Evolutionary conservation across 92 coral and sea anemone genomes (phyloP), one percentile per base, ranked within the genome.

Genomic region (Actinostola sp.): DNA sequence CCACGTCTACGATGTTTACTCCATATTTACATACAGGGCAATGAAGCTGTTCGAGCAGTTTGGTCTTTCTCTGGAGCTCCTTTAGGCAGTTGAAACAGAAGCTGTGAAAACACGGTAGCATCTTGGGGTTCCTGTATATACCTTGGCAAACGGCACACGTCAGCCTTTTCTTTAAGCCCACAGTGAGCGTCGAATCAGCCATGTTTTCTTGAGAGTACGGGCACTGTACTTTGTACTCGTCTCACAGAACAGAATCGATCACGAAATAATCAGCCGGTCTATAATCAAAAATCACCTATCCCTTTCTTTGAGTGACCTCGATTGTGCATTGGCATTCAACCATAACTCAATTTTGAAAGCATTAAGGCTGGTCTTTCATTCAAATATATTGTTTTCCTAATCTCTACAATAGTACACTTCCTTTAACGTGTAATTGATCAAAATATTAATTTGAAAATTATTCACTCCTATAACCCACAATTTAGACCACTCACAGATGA

Each of bases 71-170:
- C 46, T 67, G 84, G 0, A 86, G 78, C 67, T 82, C 71, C 30
- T 73, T 80, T 11, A 90, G 79, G 71, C 96, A 90, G n/a, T 66
- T 67, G 54, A 78, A 69, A 54, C 96, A 90, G 55, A 86, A 79
- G 24, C 86, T 72, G 50, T 90, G 96, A 25, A 90, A 71, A 32
- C 96, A 90, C 43, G 84, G 96, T 36, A 90, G 67, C 10, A 49
- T 82, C 39, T 83, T 90, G 51, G 96, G 96, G 28, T 83, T 83
- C 60, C 66, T 79, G 53, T 88, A 80, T 20, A 76, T 53, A 27
- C 88, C 82, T 35, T 86, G 58, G 53, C 96, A 90, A 32, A 75
- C 42, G 48, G 74, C 59, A 34, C 96, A 90, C 21, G 92, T 90
- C 33, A 90, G 70, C 61, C 80, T 81, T 55, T 82, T 84, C 58